phyloP scores from a whole-genome alignment of 2,888 invertebrate genomes.

The Eudasyphora cyanicolor region DNA sequence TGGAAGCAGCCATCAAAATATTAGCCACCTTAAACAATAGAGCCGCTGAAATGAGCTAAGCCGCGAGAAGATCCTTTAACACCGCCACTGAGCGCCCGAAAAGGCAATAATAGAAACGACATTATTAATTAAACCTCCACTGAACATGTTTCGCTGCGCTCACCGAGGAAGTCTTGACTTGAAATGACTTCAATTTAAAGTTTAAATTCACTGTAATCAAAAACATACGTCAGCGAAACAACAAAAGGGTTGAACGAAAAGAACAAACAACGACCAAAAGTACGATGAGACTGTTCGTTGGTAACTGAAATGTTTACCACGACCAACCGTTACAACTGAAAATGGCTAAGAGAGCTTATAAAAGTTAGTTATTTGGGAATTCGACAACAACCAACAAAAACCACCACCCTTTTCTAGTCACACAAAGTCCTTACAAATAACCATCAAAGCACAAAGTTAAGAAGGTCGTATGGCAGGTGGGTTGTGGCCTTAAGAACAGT shows the following conservation, averaged over 20 bases:
- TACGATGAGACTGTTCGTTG: neutral
- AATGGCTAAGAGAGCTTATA: slow-evolving; percentile 29
- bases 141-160: neutral
- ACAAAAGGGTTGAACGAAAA: slow-evolving; percentile 60
- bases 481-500: too few species aligned
- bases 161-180: neutral
- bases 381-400: slow-evolving; percentile 9
- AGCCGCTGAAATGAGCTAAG: neutral
- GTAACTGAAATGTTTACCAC: neutral
- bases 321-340: slow-evolving; percentile 19
- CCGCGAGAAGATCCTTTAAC: neutral
- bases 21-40: slow-evolving; percentile 16
- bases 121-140: slow-evolving; percentile 31
- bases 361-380: slow-evolving; percentile 4
- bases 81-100: neutral
- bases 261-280: neutral
- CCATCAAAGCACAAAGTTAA: neutral
- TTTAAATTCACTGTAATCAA: slow-evolving; percentile 65
- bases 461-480: neutral
- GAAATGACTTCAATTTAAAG: slow-evolving; percentile 63
- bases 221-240: slow-evolving; percentile 62
- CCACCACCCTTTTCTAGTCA: slow-evolving; percentile 61
- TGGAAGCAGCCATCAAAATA: too few species aligned
- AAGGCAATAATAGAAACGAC: slow-evolving; percentile 5
- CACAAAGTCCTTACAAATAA: slow-evolving; percentile 14